These are phyloP conservation scores for Gracilinanus agilis DNA, from an alignment of 2,113 vertebrate genomes.

Conservation along the genomic window DNA sequence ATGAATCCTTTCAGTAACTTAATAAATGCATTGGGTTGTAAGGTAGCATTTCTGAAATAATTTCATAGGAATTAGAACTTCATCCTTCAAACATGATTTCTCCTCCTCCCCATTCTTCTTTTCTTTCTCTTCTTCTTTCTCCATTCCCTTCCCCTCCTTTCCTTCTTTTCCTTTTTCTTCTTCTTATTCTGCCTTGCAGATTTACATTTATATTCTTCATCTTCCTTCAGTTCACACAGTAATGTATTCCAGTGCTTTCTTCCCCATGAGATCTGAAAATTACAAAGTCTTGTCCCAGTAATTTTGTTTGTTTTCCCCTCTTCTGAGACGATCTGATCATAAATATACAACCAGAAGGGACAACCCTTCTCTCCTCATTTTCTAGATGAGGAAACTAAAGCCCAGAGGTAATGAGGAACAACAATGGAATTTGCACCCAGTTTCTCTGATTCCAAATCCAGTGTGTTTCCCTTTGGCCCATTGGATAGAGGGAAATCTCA, in stretches of 20 bases:
- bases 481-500: not conserved
- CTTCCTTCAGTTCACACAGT: not conserved
- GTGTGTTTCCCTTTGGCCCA: not conserved
- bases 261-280: not conserved
- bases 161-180: not conserved
- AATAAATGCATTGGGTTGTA: not conserved
- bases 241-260: not conserved
- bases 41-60: not conserved
- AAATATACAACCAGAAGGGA: not conserved
- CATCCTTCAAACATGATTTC: not conserved
- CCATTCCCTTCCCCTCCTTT: too few relatives aligned
- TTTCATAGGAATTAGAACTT: not conserved
- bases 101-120: not conserved
- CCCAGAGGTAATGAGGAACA: not conserved
- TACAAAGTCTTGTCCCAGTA: not conserved
- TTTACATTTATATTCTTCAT: not conserved
- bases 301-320: constrained; percentile 5
- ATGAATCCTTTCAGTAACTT: not conserved
- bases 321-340: not conserved
- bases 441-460: not conserved
- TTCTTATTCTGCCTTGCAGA: not conserved
- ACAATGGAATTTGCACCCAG: not conserved
- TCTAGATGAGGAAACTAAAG: not conserved
- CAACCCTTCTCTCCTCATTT: not conserved
- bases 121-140: not conserved